phyloP scores from a whole-genome alignment of 2,797 vertebrate genomes.

The Phalanger gymnotis region DNA sequence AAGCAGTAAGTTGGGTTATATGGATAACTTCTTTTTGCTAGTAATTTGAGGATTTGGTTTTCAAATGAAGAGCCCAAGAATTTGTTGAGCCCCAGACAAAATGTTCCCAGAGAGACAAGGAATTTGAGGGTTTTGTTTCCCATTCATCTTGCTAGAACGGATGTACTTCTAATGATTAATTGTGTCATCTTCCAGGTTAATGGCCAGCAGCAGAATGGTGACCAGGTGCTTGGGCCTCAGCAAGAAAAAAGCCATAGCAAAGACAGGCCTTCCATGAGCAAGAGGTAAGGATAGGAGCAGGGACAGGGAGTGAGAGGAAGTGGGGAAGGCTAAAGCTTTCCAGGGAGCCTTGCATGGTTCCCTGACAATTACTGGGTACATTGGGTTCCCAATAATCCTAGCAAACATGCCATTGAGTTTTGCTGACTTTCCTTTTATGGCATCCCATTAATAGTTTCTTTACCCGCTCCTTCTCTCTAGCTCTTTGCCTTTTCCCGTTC shows the following conservation, averaged over 20 bases:
- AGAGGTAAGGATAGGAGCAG: no score
- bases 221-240: neutral
- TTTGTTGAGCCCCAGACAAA: neutral
- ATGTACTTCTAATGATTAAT: neutral
- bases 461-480: neutral
- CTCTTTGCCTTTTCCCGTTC: neutral
- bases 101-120: neutral
- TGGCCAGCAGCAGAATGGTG: neutral
- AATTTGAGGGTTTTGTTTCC: neutral
- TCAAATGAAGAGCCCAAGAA: neutral
- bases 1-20: neutral
- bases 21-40: neutral
- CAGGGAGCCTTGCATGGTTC: neutral
- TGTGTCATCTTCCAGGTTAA: no score
- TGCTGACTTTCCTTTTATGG: neutral
- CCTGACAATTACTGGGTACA: slow-evolving; percentile 37
- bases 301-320: neutral
- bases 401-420: slow-evolving; percentile 53
- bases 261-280: slow-evolving; percentile 5
- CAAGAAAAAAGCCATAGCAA: neutral
- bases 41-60: neutral
- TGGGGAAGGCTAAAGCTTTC: neutral
- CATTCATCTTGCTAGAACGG: neutral
- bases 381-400: slow-evolving; percentile 47
- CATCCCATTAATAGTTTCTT: neutral